Percentiles rank a stretch among this genome's conserved stretches.
Conservation (phyloP, 2,113 vertebrate genomes). For the Sorex araneus region DNA sequence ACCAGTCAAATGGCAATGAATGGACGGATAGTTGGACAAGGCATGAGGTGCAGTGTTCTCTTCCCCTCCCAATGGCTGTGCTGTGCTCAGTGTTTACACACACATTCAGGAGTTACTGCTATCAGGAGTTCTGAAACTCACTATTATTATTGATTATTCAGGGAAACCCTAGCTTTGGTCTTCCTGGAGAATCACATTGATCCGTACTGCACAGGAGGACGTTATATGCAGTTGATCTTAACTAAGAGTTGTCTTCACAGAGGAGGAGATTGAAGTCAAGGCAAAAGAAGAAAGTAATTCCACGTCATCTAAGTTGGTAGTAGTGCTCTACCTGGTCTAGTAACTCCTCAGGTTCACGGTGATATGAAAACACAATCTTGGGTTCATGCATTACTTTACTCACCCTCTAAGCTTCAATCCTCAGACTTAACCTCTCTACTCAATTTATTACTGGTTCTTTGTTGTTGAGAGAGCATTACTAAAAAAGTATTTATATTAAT, state of each 20-base stretch:
- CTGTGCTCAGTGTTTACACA: constrained; percentile 90
- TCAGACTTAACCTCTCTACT: not conserved
- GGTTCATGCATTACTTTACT: fast-evolving
- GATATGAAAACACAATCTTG: constrained; percentile 81
- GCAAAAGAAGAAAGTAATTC: not conserved
- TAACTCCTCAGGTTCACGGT: constrained; percentile 89
- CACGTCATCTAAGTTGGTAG: not conserved
- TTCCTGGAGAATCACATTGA: constrained; percentile 91
- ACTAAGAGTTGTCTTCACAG: constrained; percentile 80
- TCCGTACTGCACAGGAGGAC: constrained; percentile 89
- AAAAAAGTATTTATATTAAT: no score
- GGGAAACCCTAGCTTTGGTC: constrained; percentile 84
- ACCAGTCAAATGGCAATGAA: no score
- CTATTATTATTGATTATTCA: no score
- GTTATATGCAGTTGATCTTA: constrained; percentile 90
- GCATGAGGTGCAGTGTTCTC: no score
- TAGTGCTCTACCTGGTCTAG: constrained; percentile 89
- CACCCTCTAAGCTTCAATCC: not conserved
- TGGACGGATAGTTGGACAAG: no score
- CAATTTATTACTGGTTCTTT: not conserved
- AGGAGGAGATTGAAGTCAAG: constrained; percentile 75
- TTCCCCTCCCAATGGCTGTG: not conserved
- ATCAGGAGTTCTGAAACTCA: constrained; percentile 87
- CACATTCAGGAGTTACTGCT: constrained; percentile 90
- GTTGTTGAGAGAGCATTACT: no score